Percentiles rank a stretch among this genome's conserved stretches.
Conservation (phyloP, 2,113 vertebrate genomes). For the Microtus ochrogaster region DNA sequence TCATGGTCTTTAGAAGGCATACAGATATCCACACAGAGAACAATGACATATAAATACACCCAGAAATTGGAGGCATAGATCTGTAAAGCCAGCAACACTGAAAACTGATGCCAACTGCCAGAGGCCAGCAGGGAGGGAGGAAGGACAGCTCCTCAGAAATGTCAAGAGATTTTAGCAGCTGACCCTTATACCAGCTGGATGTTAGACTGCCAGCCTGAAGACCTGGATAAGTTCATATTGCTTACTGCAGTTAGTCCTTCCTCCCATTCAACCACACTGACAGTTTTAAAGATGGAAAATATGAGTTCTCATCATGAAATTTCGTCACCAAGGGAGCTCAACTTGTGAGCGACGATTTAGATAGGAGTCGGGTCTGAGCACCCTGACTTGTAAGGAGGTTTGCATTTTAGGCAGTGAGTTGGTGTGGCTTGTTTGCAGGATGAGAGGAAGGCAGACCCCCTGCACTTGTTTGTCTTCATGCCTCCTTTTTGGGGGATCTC, state of each 20-base stretch:
- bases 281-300: background rate
- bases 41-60: accelerated
- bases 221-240: background rate
- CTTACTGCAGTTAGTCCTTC: background rate
- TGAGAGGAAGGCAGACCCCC: conserved; percentile 59
- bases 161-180: too few relatives aligned
- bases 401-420: background rate
- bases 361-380: conserved; percentile 29
- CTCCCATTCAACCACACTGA: background rate
- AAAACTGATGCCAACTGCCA: too few relatives aligned
- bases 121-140: background rate
- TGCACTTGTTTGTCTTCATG: conserved; percentile 40
- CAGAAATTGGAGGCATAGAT: background rate
- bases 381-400: background rate
- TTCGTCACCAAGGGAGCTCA: conserved; percentile 5
- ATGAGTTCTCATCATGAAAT: background rate
- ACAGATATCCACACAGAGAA: background rate
- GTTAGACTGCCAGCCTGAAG: background rate
- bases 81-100: background rate
- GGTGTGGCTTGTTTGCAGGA: conserved; percentile 15
- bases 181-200: background rate
- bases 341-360: conserved; percentile 47
- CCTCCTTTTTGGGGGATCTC: conserved; percentile 18
- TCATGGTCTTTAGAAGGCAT: background rate
- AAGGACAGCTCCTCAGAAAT: background rate